These are phyloP conservation scores for Coleophora deauratella DNA, from an alignment of 2,888 invertebrate genomes.

Conservation along the genomic window DNA sequence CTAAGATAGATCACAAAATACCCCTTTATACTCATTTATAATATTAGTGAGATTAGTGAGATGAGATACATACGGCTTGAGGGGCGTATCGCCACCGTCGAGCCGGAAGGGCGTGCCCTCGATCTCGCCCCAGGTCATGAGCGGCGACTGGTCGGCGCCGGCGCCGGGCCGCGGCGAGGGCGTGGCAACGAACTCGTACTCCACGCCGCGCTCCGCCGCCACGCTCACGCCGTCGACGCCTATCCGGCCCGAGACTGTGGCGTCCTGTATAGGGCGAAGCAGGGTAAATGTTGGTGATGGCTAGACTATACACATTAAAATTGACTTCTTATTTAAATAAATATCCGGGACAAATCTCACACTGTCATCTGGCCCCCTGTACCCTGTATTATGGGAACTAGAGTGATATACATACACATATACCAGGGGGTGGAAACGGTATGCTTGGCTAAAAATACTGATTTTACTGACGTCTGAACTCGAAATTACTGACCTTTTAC, in stretches of 20 bases:
- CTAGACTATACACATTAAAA: not conserved
- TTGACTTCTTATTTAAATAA: no score
- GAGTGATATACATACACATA: no score
- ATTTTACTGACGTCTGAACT: no score
- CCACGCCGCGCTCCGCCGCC: constrained; percentile 55
- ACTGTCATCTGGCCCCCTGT: no score
- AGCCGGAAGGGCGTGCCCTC: constrained; percentile 97
- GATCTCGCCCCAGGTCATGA: constrained; percentile 99
- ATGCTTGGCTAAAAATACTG: no score
- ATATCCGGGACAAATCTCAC: no score
- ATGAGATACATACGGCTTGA: constrained; percentile 69
- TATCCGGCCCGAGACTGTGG: constrained; percentile 84
- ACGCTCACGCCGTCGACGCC: constrained; percentile 93
- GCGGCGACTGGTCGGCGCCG: constrained; percentile 84
- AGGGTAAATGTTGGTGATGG: not conserved
- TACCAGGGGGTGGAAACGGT: no score
- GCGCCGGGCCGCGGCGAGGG: constrained; percentile 94
- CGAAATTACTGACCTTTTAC: no score
- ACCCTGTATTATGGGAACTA: no score
- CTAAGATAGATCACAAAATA: no score
- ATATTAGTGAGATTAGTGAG: no score
- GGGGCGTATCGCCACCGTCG: constrained; percentile 93
- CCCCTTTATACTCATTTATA: no score
- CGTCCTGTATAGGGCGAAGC: constrained; percentile 36
- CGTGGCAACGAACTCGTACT: constrained; percentile 81